A percentile compares a stretch with the other conserved stretches of the same genome.
phyloP scores from a whole-genome alignment of 1,140 invertebrate species.

The Holotrichia oblita region DNA sequence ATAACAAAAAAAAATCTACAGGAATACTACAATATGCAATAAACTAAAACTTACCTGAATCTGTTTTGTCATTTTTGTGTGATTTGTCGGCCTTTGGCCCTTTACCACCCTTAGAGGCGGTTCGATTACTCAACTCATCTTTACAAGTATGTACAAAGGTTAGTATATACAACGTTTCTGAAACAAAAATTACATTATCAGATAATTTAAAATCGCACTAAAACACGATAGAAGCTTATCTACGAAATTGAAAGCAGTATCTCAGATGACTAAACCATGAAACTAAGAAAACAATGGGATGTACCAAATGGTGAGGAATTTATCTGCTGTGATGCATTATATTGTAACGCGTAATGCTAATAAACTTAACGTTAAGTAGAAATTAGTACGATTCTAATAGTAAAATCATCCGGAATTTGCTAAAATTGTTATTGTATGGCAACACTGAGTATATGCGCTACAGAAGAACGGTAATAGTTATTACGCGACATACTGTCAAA shows the following conservation, averaged over 20 bases:
- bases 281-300: not conserved
- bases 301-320: not conserved
- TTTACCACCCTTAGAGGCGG: conserved; percentile 62
- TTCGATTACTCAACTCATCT: conserved; percentile 61
- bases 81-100: conserved; percentile 59
- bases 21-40: not conserved
- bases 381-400: not conserved
- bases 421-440: conserved; percentile 26
- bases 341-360: not conserved
- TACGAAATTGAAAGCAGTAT: not conserved
- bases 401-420: not conserved
- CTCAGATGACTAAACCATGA: not conserved
- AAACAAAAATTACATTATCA: conserved; percentile 49
- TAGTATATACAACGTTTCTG: conserved; percentile 62
- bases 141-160: conserved; percentile 61
- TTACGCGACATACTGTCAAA: conserved; percentile 11
- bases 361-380: not conserved
- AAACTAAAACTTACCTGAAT: conserved; percentile 50
- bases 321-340: not conserved
- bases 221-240: conserved; percentile 21
- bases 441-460: not conserved
- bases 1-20: not conserved
- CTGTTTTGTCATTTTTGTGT: conserved; percentile 56
- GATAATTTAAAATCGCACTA: conserved; percentile 10
- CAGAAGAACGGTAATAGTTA: conserved; percentile 11